These are phyloP conservation scores for Frieseomelitta varia DNA, from an alignment of 1,140 invertebrate genomes.

Conservation along the genomic window DNA sequence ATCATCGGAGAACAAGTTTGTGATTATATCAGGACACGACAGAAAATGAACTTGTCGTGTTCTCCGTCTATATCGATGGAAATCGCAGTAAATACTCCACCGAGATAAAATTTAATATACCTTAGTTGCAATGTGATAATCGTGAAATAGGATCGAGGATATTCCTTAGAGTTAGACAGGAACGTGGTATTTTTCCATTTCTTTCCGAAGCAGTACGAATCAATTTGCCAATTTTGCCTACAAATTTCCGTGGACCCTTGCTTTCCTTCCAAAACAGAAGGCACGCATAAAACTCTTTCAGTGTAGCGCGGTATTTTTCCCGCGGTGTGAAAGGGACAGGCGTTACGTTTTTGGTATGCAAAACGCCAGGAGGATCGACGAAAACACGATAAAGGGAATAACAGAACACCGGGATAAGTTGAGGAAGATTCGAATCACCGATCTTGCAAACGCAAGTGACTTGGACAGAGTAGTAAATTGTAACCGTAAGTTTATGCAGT, in stretches of 20 bases:
- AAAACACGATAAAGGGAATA: neutral
- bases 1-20: no score
- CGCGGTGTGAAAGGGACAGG: neutral
- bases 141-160: no score
- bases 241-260: neutral
- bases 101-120: no score
- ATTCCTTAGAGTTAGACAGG: no score
- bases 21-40: no score
- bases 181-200: no score
- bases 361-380: neutral
- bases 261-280: neutral
- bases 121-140: no score
- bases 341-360: neutral
- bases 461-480: conserved; percentile 50
- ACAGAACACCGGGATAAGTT: neutral
- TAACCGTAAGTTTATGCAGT: conserved; percentile 60
- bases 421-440: conserved; percentile 30
- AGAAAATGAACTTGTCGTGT: no score
- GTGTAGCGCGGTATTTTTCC: neutral
- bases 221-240: neutral
- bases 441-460: conserved; percentile 49
- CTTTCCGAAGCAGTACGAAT: neutral
- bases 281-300: neutral
- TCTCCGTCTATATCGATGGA: no score
- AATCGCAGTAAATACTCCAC: no score